Percentiles rank a stretch among this genome's conserved stretches.
Evolutionary conservation across 2,888 invertebrate species (phyloP).

Genomic region (Pyrocoelia pectoralis): DNA sequence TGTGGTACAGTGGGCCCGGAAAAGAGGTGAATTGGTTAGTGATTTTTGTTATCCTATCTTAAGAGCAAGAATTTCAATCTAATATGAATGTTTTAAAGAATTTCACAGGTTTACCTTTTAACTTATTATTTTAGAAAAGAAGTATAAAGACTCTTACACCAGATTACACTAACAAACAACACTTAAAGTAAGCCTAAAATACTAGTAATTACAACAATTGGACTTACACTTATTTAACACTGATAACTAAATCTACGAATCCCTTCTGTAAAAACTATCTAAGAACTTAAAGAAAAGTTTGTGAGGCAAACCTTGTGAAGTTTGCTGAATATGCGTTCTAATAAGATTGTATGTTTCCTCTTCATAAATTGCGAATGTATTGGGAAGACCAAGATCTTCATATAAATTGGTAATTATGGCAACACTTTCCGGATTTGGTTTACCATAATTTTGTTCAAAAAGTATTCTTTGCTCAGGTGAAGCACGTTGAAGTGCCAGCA

Average conservation of each 20-base stretch:
- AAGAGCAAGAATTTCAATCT: too few relatives aligned
- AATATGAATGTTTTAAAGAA: too few relatives aligned
- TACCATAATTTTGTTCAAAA: conserved; percentile 81
- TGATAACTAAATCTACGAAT: neutral
- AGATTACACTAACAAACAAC: too few relatives aligned
- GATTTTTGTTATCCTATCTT: too few relatives aligned
- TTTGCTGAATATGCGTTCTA: conserved; percentile 83
- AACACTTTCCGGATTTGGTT: conserved; percentile 70
- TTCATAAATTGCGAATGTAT: conserved; percentile 81
- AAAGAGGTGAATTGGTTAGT: too few relatives aligned
- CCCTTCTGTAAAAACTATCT: conserved; percentile 60
- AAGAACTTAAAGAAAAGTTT: conserved; percentile 83
- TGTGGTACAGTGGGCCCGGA: too few relatives aligned
- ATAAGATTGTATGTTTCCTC: conserved; percentile 84
- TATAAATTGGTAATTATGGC: conserved; percentile 78
- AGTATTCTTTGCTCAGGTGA: conserved; percentile 73
- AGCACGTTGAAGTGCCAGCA: conserved; percentile 85
- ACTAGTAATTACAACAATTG: neutral
- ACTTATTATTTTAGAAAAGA: too few relatives aligned
- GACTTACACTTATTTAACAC: neutral
- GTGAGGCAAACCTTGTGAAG: conserved; percentile 81
- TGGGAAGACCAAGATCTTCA: conserved; percentile 73
- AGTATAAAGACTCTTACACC: too few relatives aligned
- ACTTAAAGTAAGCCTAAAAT: too few relatives aligned
- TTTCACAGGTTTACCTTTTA: too few relatives aligned